Base-by-base conservation (phyloP, 1,140 invertebrate species). In the Macrobrachium rosenbergii region DNA sequence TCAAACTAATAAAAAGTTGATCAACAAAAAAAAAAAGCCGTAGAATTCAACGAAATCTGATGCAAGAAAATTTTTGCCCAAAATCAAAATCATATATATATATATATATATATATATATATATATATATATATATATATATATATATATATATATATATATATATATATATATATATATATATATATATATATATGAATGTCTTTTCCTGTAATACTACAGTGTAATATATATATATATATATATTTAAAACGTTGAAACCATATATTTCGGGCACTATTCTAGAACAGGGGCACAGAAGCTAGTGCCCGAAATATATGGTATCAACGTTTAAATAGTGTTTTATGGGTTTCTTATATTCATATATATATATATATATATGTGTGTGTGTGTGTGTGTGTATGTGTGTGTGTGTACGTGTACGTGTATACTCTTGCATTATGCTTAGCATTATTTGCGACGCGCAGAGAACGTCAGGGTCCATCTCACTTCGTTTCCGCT, bases 41-140 rank as follows among this genome's bases (percentile, higher is more conserved):
- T 37, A 37, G 28, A 37, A 37, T 37, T 37, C 28, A 37, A 37
- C 28, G 28, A 37, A 37, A 37, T 37, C 28, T 37, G 28, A 37
- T 37, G 3, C 28, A 37, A 37, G 28, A 37, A 37, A 37, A 37
- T 2, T 37, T 37, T 1, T 1, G 28, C 28, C 28, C 28, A n/a
- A n/a, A n/a, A n/a, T n/a, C 28, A 37, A 37, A 37, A 37, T 1
- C 28, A 37, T 37, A 37, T 37, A 37, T 37, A 37, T 67, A n/a
- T n/a, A 19, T 19, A 17, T 69, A 69, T 69, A n/a, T n/a, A 69
- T 17, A 17, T 19, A 69, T 69, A 23, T 69, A 69, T 69, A 69
- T 69, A 69, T 69, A 72, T 72, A 23, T 72, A 72, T 72, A 72
- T 72, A 72, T 72, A 72, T 72, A 28, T 72, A 72, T 72, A 72